These are phyloP conservation scores for Caenorhabditis afra DNA, from an alignment of 2,888 invertebrate genomes.

Conservation along the genomic window DNA sequence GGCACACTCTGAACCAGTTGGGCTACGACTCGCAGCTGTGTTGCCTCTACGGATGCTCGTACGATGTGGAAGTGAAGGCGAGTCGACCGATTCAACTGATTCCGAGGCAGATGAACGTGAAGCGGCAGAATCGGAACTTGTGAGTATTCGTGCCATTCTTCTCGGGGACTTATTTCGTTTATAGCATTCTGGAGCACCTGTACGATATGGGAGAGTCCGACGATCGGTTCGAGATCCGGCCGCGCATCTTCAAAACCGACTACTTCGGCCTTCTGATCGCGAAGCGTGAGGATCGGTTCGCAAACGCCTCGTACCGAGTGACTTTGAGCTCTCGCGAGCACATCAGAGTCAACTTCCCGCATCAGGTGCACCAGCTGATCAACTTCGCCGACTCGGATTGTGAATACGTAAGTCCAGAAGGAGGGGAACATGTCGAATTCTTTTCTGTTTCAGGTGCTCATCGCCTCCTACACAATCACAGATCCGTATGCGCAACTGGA, in stretches of 20 bases:
- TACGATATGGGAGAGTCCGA: constrained; percentile 43
- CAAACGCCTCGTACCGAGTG: constrained; percentile 18
- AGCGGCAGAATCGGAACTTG: constrained; percentile 30
- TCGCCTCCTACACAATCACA: constrained; percentile 41
- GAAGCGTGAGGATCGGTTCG: constrained; percentile 25
- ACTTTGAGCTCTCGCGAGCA: constrained; percentile 12
- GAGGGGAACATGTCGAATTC: not conserved
- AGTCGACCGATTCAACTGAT: constrained; percentile 10
- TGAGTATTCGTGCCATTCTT: constrained; percentile 29
- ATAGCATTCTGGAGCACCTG: constrained; percentile 49
- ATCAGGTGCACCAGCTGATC: constrained; percentile 36
- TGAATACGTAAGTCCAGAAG: constrained; percentile 37
- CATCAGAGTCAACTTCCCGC: constrained; percentile 47
- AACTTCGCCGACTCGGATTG: constrained; percentile 49
- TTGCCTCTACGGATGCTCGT: constrained; percentile 51
- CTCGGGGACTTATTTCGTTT: not conserved
- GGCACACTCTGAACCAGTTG: constrained; percentile 51
- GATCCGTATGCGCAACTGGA: constrained; percentile 27
- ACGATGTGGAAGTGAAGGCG: constrained; percentile 29
- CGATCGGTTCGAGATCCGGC: constrained; percentile 26
- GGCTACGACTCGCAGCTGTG: constrained; percentile 51
- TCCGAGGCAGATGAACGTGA: constrained; percentile 24
- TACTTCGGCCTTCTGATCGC: constrained; percentile 59
- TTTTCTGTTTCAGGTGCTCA: constrained; percentile 21
- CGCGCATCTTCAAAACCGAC: constrained; percentile 41